Evolutionary conservation across 2,113 vertebrate genomes (phyloP).

Genomic region (Corythaeola cristata): DNA sequence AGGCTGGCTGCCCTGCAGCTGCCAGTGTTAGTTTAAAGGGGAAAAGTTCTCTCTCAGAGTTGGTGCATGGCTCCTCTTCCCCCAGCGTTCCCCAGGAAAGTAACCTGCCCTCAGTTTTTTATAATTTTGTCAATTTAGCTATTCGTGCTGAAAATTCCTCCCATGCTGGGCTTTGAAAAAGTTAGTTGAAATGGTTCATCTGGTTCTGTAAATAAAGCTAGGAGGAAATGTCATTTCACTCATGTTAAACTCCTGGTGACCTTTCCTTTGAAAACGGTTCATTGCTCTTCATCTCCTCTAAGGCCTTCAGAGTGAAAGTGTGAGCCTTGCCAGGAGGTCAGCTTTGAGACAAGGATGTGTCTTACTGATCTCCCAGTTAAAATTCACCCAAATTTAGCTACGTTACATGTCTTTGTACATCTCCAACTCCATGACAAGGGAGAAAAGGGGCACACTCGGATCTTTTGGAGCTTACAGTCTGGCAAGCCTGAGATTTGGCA

Average conservation of each 20-base stretch:
- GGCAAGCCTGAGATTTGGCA: background rate
- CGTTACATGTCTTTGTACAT: background rate
- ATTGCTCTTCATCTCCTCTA: background rate
- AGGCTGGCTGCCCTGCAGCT: background rate
- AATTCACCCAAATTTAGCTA: background rate
- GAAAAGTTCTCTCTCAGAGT: background rate
- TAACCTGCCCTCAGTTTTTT: background rate
- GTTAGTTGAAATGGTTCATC: constrained; percentile 44
- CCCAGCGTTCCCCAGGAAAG: background rate
- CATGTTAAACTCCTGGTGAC: constrained; percentile 46
- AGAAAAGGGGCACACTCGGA: background rate
- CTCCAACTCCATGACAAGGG: background rate
- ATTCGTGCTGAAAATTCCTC: background rate
- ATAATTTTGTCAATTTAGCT: background rate
- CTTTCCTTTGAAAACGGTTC: constrained; percentile 41
- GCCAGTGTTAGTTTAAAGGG: background rate
- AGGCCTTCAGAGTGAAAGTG: background rate
- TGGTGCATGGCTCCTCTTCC: background rate
- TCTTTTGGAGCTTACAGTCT: background rate
- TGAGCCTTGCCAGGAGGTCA: constrained; percentile 33
- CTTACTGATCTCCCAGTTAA: background rate
- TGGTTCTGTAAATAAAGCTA: constrained; percentile 51
- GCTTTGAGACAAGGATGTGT: background rate
- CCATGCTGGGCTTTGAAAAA: constrained; percentile 37
- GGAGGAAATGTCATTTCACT: constrained; percentile 39